Evolutionary conservation across 64 coral and sea anemone genomes (phyloP).

Genomic region (Trachythela sp.): DNA sequence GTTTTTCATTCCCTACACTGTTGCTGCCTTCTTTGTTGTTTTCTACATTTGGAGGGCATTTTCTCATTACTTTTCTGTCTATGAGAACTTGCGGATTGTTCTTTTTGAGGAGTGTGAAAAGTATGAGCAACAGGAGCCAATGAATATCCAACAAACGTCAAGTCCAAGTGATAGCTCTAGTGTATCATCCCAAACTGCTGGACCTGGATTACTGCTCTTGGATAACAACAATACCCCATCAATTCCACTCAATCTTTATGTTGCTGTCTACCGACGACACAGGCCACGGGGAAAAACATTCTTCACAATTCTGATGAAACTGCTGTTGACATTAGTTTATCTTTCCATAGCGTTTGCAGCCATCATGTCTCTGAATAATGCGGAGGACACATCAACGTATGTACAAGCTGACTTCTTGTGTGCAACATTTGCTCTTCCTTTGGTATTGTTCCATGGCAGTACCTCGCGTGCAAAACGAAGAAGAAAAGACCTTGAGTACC

Average conservation of each 20-base stretch:
- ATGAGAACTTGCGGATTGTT: slow-evolving; percentile 62
- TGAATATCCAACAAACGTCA: background rate
- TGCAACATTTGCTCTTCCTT: slow-evolving; percentile 4
- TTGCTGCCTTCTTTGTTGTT: slow-evolving; percentile 35
- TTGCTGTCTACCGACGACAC: background rate
- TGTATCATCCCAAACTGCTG: background rate
- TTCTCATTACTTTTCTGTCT: slow-evolving; percentile 56
- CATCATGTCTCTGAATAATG: background rate
- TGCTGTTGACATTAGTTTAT: background rate
- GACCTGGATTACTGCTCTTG: background rate
- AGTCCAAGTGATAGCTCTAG: background rate
- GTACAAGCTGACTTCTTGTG: background rate
- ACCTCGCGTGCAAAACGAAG: background rate
- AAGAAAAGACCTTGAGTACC: background rate
- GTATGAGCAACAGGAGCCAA: slow-evolving; percentile 48
- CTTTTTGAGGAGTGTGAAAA: slow-evolving; percentile 89
- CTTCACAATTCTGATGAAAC: background rate
- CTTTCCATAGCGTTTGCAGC: background rate
- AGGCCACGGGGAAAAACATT: background rate
- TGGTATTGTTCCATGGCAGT: background rate
- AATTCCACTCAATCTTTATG: slow-evolving; percentile 10
- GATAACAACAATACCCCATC: background rate
- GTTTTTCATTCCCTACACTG: slow-evolving; percentile 68
- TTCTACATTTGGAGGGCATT: slow-evolving; percentile 55
- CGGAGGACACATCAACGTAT: background rate